Base-by-base conservation (phyloP, 2,797 vertebrate species). In the Tiaroga cobitis region DNA sequence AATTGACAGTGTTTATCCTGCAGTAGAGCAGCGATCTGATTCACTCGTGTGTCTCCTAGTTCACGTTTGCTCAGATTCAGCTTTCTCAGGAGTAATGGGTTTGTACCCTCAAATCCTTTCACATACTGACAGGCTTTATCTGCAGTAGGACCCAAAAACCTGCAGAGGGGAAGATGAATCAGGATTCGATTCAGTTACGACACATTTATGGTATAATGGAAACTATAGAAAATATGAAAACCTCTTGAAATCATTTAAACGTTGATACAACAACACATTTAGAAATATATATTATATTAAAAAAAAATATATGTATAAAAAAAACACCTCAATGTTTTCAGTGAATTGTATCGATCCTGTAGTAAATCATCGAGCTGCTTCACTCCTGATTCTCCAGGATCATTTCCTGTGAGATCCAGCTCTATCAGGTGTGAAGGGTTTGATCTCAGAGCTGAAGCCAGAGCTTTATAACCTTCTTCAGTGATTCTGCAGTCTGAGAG, bases 131-230 rank as follows among this genome's bases (percentile, higher is more conserved):
- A 65, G 61, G 5, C 61, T 65, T 32, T 0, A 0, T 29, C 61
- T 65, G 61, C 61, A 65, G 1, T 6, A 65, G 2, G 0, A 65
- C 61, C 0, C 26, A 29, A 65, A 63, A 65, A 65, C 61, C 61
- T 65, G 15, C 1, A 65, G 26, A 65, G 4, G 5, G 0, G 59
- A 61, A 26, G 24, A 2, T n/a, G 8, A n/a, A n/a, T n/a, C 0
- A n/a, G 9, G 56, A 59, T 59, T 43, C 13, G 4, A 43, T 13
- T 15, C 13, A 46, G 43, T 43, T 43, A 46, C n/a, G n/a, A n/a
- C n/a, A n/a, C n/a, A 46, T 46, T 46, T 46, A 15, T 46, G 43
- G 43, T 46, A 46, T 13, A 46, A 46, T 46, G 43, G 11, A 46
- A 13, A 46, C 11, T 46, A 13, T 13, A 46, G 3, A 46, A 46